A percentile compares a stretch with the other conserved stretches of the same genome.
These are phyloP conservation scores for Dynastes grantii DNA, from an alignment of 2,888 invertebrate genomes.

Conservation along the genomic window DNA sequence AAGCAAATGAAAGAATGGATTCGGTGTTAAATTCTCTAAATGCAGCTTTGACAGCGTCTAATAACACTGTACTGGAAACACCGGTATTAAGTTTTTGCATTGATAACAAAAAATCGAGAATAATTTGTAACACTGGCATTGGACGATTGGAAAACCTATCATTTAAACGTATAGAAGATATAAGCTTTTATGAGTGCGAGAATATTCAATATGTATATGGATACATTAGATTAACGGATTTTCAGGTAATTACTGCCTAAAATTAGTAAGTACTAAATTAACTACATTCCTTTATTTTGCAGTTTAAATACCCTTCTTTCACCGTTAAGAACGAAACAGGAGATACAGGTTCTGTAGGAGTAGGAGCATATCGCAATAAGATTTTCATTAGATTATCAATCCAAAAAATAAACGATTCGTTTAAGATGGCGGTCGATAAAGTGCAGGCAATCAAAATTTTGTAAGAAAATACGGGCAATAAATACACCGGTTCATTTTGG, in stretches of 20 bases:
- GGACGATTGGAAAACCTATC: conserved; percentile 10
- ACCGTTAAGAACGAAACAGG: neutral
- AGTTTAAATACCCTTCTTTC: conserved; percentile 25
- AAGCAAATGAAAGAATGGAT: conserved; percentile 27
- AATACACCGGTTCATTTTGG: neutral
- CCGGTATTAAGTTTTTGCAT: neutral
- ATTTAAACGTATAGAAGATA: conserved; percentile 1
- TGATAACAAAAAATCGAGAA: neutral
- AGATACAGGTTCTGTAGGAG: neutral
- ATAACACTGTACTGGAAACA: neutral
- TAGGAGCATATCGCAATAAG: conserved; percentile 16
- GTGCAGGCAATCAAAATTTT: conserved; percentile 3
- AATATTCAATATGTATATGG: conserved; percentile 24
- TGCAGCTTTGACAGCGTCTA: neutral
- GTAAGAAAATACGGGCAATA: neutral
- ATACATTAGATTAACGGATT: conserved; percentile 5
- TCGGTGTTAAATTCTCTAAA: conserved; percentile 1
- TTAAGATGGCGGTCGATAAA: neutral
- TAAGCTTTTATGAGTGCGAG: conserved; percentile 16
- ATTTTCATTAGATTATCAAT: conserved; percentile 21
- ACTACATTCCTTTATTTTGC: neutral
- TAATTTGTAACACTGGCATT: neutral
- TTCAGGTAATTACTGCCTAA: neutral
- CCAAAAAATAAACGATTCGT: neutral
- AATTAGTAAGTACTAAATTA: neutral